These are phyloP conservation scores for Acrossocheilus fasciatus DNA, from an alignment of 2,797 vertebrate genomes.

Conservation along the genomic window DNA sequence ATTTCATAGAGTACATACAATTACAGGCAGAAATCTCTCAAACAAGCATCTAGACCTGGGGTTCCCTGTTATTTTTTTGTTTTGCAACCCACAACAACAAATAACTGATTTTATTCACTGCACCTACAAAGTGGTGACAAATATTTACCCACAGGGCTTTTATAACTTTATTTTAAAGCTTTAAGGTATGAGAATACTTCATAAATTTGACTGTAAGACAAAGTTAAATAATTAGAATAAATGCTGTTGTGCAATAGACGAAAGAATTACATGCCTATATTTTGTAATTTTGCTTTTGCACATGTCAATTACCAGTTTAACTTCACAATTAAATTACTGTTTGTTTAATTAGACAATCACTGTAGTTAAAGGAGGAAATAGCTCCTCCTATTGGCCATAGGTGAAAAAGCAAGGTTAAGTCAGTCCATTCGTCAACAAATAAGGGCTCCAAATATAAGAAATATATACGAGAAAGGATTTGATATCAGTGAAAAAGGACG, in stretches of 20 bases:
- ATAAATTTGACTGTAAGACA: neutral
- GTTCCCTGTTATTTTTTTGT: neutral
- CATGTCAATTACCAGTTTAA: neutral
- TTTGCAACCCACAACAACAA: neutral
- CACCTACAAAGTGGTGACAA: neutral
- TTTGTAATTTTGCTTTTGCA: neutral
- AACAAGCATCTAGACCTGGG: neutral
- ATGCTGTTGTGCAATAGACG: neutral
- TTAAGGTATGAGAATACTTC: neutral
- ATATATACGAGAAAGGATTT: constrained; percentile 40
- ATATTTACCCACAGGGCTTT: neutral
- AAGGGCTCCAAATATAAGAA: constrained; percentile 58
- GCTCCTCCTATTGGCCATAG: constrained; percentile 79
- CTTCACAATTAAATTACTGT: neutral
- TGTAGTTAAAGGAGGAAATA: constrained; percentile 66
- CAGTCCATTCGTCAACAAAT: constrained; percentile 79
- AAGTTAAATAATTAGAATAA: neutral
- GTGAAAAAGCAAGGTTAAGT: constrained; percentile 82
- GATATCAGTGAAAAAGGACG: neutral
- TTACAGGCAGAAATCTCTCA: neutral
- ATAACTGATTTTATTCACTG: neutral
- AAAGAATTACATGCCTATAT: neutral
- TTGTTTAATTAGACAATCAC: constrained; percentile 21
- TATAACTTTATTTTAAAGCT: neutral
- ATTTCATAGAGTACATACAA: constrained; percentile 28